phyloP scores from a whole-genome alignment of 2,797 vertebrate species.

The Sternotherus odoratus region DNA sequence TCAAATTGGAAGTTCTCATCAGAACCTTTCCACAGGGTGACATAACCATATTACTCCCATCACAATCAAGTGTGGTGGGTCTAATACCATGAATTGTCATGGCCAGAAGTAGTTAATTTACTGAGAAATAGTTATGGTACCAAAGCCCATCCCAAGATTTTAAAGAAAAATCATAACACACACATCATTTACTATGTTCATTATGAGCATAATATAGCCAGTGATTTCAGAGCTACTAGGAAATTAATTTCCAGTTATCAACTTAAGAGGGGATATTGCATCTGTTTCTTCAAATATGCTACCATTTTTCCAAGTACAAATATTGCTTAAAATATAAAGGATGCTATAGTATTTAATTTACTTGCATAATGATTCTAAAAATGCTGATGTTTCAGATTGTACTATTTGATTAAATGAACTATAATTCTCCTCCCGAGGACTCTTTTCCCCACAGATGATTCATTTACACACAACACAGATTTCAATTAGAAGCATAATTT shows the following conservation, averaged over 20 bases:
- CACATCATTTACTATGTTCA: neutral
- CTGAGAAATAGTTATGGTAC: slow-evolving; percentile 36
- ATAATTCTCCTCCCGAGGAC: slow-evolving; percentile 64
- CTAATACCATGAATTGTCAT: slow-evolving; percentile 36
- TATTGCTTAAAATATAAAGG: slow-evolving; percentile 80
- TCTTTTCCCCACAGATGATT: slow-evolving; percentile 71
- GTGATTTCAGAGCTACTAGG: slow-evolving; percentile 31
- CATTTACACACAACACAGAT: slow-evolving; percentile 79
- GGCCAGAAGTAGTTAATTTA: slow-evolving; percentile 38
- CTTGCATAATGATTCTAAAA: slow-evolving; percentile 78
- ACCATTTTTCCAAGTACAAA: slow-evolving; percentile 72
- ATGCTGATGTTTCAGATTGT: slow-evolving; percentile 72
- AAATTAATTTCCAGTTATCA: slow-evolving; percentile 71
- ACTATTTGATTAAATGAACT: slow-evolving; percentile 65
- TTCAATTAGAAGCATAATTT: slow-evolving; percentile 82
- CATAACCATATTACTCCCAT: neutral
- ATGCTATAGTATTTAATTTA: slow-evolving; percentile 69
- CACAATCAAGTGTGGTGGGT: slow-evolving; percentile 50
- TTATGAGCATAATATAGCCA: slow-evolving; percentile 33
- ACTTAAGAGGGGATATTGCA: slow-evolving; percentile 77
- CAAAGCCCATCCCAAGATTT: slow-evolving; percentile 31
- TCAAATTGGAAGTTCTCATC: slow-evolving; percentile 6
- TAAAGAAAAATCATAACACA: slow-evolving; percentile 31
- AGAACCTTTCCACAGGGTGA: slow-evolving; percentile 40
- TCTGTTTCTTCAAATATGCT: slow-evolving; percentile 61